A percentile compares a stretch with the other conserved stretches of the same genome.
Conservation (phyloP, 2,888 invertebrate genomes). For the Drosophila neonasuta region DNA sequence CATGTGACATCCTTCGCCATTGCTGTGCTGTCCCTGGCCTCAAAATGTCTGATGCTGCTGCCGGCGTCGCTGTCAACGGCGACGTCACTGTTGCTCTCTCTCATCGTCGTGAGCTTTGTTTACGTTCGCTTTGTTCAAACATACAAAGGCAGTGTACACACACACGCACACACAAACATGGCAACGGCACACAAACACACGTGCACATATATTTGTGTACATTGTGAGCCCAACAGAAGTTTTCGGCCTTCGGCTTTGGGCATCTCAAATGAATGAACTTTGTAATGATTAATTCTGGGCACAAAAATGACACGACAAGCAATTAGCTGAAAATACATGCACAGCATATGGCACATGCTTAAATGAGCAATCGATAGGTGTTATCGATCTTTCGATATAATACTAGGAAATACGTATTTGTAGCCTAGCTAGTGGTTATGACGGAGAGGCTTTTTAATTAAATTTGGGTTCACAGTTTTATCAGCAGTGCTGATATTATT, state of each 20-base stretch:
- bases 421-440: background rate
- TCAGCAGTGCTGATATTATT: background rate
- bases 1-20: conserved; percentile 63
- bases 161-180: conserved; percentile 25
- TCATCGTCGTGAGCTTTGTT: conserved; percentile 58
- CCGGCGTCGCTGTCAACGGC: conserved; percentile 32
- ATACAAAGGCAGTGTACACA: conserved; percentile 52
- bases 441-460: background rate
- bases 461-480: background rate
- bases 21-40: conserved; percentile 67
- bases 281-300: conserved; percentile 16
- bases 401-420: background rate
- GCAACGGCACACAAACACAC: background rate
- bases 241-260: conserved; percentile 33
- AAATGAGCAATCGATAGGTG: background rate
- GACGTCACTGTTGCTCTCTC: conserved; percentile 31
- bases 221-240: conserved; percentile 36
- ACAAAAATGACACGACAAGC: conserved; percentile 9
- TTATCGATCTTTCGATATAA: background rate
- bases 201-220: conserved; percentile 8
- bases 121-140: conserved; percentile 72
- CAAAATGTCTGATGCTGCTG: conserved; percentile 64
- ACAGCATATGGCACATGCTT: background rate
- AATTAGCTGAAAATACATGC: conserved; percentile 14
- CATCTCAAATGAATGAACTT: conserved; percentile 24